Conservation (phyloP, 2,113 vertebrate species). For the Bathybates hornii region DNA sequence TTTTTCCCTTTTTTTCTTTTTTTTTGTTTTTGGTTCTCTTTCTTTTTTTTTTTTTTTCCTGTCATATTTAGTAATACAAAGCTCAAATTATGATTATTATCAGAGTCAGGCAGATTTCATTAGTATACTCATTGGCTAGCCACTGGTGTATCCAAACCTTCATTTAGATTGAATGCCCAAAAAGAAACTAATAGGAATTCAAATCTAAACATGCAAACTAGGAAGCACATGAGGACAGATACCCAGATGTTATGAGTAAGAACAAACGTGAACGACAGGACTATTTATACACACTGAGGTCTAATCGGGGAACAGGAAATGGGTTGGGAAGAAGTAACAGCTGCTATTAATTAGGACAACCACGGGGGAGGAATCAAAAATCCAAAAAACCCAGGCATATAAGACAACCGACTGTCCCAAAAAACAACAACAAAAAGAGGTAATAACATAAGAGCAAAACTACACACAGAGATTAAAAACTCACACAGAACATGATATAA, state of each 20-base stretch:
- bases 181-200: not conserved
- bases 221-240: not conserved
- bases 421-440: not conserved
- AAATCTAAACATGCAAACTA: not conserved
- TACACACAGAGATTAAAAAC: not conserved
- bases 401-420: not conserved
- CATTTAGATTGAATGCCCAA: not conserved
- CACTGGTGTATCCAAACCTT: not conserved
- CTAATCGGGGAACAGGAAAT: not conserved
- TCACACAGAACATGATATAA: not conserved
- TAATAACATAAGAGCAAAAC: not conserved
- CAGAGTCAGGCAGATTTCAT: not conserved
- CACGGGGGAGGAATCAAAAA: not conserved
- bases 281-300: not conserved
- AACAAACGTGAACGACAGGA: not conserved
- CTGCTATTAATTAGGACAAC: not conserved
- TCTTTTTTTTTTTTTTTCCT: rapidly evolving
- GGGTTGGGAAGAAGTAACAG: not conserved
- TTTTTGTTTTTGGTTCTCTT: no score
- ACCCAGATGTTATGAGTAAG: not conserved
- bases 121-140: not conserved
- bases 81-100: not conserved
- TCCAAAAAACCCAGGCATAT: not conserved
- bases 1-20: no score
- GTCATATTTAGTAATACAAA: not conserved